Conservation (phyloP, 2,888 invertebrate species). For the Argyresthia goedartella region DNA sequence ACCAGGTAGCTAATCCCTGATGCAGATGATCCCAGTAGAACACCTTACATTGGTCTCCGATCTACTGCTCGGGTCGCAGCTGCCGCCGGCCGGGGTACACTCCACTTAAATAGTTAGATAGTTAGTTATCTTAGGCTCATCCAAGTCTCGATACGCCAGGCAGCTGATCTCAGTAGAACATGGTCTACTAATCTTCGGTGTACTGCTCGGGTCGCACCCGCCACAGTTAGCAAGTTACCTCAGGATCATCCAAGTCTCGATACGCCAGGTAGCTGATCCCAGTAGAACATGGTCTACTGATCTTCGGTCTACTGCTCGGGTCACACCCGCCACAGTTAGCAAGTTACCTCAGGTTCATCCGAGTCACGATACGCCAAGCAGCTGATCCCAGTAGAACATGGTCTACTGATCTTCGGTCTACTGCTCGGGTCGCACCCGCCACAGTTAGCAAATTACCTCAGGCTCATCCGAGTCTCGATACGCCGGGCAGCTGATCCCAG, state of each 20-base stretch:
- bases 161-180: conserved; percentile 84
- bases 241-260: no score
- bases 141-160: conserved; percentile 58
- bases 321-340: conserved; percentile 72
- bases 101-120: conserved; percentile 14
- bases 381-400: conserved; percentile 81
- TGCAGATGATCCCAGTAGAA: conserved; percentile 79
- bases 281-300: conserved; percentile 80
- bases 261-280: conserved; percentile 76
- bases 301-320: conserved; percentile 74
- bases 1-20: conserved; percentile 78
- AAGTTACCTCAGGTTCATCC: conserved; percentile 31
- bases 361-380: conserved; percentile 70
- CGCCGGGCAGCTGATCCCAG: conserved; percentile 78
- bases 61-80: no score
- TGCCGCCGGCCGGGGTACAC: no score
- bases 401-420: conserved; percentile 78
- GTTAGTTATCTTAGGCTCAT: conserved; percentile 23
- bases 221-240: no score
- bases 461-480: conserved; percentile 53
- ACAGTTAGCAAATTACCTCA: conserved; percentile 48
- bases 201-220: no score
- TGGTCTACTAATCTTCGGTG: no score
- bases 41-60: no score
- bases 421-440: conserved; percentile 75